Conservation (phyloP, 1,140 invertebrate species). For the Tenebrio molitor region DNA sequence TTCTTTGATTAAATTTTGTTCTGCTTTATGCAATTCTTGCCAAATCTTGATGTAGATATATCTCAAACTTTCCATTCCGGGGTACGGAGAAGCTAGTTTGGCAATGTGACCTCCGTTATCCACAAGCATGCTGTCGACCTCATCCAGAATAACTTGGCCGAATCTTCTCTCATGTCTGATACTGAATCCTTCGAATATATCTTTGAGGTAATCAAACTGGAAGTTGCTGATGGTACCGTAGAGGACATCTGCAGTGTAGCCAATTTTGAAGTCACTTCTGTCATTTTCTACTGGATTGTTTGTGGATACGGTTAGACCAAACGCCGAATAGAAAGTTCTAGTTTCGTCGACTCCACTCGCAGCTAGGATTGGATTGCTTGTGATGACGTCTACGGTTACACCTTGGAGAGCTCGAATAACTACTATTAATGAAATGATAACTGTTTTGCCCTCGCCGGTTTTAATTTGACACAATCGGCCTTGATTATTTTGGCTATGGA, state of each 20-base stretch:
- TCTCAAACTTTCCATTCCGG: too few relatives aligned
- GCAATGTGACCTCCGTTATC: slow-evolving; percentile 19
- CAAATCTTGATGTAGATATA: too few relatives aligned
- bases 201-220: slow-evolving; percentile 29
- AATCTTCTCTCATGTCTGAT: not conserved
- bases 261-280: not conserved
- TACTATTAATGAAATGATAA: not conserved
- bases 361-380: slow-evolving; percentile 7
- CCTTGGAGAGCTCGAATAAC: slow-evolving; percentile 1
- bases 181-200: slow-evolving; percentile 9
- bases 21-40: too few relatives aligned
- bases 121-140: slow-evolving; percentile 26
- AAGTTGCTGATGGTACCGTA: slow-evolving; percentile 9
- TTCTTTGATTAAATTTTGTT: too few relatives aligned
- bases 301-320: not conserved
- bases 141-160: slow-evolving; percentile 11
- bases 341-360: not conserved
- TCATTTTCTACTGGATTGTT: not conserved
- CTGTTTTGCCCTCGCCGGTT: slow-evolving; percentile 15
- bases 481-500: not conserved
- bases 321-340: not conserved
- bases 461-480: not conserved
- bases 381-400: not conserved
- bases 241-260: slow-evolving; percentile 3
- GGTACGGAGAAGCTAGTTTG: too few relatives aligned